Conservation (phyloP, 2,113 vertebrate species). For the Pogonocichla stellata region DNA sequence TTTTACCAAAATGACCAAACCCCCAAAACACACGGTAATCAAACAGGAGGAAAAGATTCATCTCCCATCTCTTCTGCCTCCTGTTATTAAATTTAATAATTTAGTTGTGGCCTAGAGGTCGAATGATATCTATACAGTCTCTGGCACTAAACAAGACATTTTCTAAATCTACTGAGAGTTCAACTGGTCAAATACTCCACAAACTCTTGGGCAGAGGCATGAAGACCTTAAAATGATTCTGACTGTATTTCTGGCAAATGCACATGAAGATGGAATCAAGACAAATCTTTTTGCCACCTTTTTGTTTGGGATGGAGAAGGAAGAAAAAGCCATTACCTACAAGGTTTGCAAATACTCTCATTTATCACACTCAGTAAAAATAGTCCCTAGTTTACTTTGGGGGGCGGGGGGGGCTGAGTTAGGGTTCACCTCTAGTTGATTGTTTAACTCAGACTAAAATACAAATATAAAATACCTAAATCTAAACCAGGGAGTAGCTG, state of each 20-base stretch:
- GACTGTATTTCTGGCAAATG: not conserved
- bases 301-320: not conserved
- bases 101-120: not conserved
- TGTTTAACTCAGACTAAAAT: not conserved
- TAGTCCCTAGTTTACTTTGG: not conserved
- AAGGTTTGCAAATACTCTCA: not conserved
- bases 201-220: not conserved
- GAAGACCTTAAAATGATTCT: not conserved
- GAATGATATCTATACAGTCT: not conserved
- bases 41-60: not conserved
- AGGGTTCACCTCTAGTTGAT: not conserved
- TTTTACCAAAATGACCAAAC: not conserved
- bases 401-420: not conserved
- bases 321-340: not conserved
- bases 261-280: not conserved
- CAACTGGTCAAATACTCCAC: not conserved
- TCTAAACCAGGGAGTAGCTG: not conserved
- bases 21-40: not conserved
- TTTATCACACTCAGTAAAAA: not conserved
- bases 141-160: not conserved
- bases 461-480: not conserved
- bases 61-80: not conserved
- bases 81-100: not conserved
- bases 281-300: not conserved
- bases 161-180: not conserved